Percentiles rank a stretch among this genome's conserved stretches.
phyloP scores from a whole-genome alignment of 2,113 vertebrate genomes.

The Megaceryle maxima region DNA sequence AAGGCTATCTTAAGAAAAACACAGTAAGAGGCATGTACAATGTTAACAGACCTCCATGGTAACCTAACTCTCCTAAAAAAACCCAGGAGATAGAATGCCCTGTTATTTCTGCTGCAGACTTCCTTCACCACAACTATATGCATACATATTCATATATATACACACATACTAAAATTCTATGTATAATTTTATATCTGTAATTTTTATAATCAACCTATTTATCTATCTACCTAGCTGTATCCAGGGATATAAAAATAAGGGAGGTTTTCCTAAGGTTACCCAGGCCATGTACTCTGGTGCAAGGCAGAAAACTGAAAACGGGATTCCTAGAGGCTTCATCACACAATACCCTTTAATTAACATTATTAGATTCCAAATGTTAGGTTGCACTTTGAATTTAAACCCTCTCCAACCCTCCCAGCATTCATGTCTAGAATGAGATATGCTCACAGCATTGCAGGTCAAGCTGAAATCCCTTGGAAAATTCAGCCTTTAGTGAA shows the following conservation, averaged over 20 bases:
- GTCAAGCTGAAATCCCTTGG: slow-evolving; percentile 17
- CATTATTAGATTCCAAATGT: neutral
- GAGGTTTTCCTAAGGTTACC: neutral
- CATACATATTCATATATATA: neutral
- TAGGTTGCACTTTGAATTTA: neutral
- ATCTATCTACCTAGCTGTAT: neutral
- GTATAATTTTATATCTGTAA: neutral
- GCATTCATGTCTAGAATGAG: neutral
- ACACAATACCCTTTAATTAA: neutral
- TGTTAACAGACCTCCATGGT: neutral
- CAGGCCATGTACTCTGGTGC: neutral
- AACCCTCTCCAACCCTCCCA: neutral
- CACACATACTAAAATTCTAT: neutral
- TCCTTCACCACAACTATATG: neutral
- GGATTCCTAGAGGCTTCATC: neutral
- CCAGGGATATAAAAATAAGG: neutral
- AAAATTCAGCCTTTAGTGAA: slow-evolving; percentile 35
- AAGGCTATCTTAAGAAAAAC: neutral
- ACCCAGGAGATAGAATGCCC: neutral
- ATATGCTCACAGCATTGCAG: neutral
- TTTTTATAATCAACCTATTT: neutral
- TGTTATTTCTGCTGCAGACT: neutral
- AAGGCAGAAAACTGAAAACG: neutral
- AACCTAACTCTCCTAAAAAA: neutral
- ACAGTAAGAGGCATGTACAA: neutral